phyloP scores from a whole-genome alignment of 2,888 invertebrate species.

The Pyrochroa serraticornis region DNA sequence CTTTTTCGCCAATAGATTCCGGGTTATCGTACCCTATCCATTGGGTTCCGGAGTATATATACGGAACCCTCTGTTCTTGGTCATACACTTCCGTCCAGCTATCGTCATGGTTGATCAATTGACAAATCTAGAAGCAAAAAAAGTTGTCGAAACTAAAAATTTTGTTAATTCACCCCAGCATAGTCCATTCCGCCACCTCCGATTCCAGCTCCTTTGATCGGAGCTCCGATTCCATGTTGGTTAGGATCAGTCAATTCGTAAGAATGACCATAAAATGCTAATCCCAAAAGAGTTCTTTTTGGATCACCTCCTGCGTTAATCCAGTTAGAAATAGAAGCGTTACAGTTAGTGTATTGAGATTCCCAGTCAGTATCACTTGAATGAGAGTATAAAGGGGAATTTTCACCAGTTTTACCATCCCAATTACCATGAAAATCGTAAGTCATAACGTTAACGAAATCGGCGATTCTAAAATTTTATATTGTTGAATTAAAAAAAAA shows the following conservation, averaged over 20 bases:
- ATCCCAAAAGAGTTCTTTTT: constrained; percentile 71
- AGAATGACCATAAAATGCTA: constrained; percentile 62
- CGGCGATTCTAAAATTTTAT: constrained; percentile 51
- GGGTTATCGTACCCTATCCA: constrained; percentile 75
- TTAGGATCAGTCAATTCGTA: background rate
- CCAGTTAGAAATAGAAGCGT: constrained; percentile 60
- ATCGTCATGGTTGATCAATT: constrained; percentile 49
- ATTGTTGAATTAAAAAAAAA: background rate
- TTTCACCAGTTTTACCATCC: constrained; percentile 69
- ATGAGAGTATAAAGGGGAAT: constrained; percentile 67
- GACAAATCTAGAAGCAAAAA: constrained; percentile 60
- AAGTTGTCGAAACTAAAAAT: background rate
- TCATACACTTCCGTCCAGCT: constrained; percentile 61
- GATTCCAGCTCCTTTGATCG: constrained; percentile 62
- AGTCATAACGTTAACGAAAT: constrained; percentile 74
- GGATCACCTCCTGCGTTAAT: constrained; percentile 61
- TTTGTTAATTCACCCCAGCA: background rate
- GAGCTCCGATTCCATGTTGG: constrained; percentile 61
- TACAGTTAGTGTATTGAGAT: constrained; percentile 41
- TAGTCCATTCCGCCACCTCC: background rate
- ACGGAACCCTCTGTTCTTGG: constrained; percentile 65
- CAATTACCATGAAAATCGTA: constrained; percentile 80
- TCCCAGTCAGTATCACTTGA: constrained; percentile 50
- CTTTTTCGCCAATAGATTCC: constrained; percentile 62
- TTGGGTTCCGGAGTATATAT: constrained; percentile 63